Evolutionary conservation across 2,888 invertebrate genomes (phyloP), one percentile per base, ranked within the genome.

Genomic region (Trichogramma dendrolimi): DNA sequence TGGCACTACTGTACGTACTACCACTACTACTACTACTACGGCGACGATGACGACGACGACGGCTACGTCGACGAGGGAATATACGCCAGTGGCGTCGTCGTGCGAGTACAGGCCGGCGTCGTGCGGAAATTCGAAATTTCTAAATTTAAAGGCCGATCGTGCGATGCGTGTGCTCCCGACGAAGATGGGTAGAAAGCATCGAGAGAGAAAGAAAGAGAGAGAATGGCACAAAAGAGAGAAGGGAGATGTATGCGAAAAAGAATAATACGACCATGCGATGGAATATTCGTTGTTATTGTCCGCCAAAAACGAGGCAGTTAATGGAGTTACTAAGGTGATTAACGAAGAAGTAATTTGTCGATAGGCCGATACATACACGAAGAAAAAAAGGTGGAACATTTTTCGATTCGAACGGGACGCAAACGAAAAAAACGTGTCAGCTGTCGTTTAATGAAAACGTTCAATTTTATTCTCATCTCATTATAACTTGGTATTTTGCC

Each of bases 61-160:
- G 55, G n/a, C 1, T 55, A 43, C 49, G 27, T 8, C 42, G 43
- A 39, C 8, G 54, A 54, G 57, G n/a, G 41, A 27, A 27, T 27
- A 27, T 27, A 4, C 51, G 58, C 50, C 56, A 55, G 11, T 39
- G 55, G n/a, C 1, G 59, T 39, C 49, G 27, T 8, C 42, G 43
- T 27, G 27, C 8, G 54, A 54, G 57, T 7, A 27, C 38, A 14
- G 46, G 57, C 60, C 64, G 63, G 63, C 63, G 63, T 61, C 63
- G 63, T 63, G 61, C 63, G 65, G 65, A 63, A 65, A 65, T 65
- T 65, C 63, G 63, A 65, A 65, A 65, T 63, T 65, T 65, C 65
- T 65, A 65, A 65, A 63, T 65, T 65, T 64, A 66, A 66, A 65
- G 56, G 40, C 52, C 53, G 58, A 43, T 41, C 60, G 60, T 49